Evolutionary conservation across 2,797 vertebrate species (phyloP).

Genomic region (Thamnophis elegans): DNA sequence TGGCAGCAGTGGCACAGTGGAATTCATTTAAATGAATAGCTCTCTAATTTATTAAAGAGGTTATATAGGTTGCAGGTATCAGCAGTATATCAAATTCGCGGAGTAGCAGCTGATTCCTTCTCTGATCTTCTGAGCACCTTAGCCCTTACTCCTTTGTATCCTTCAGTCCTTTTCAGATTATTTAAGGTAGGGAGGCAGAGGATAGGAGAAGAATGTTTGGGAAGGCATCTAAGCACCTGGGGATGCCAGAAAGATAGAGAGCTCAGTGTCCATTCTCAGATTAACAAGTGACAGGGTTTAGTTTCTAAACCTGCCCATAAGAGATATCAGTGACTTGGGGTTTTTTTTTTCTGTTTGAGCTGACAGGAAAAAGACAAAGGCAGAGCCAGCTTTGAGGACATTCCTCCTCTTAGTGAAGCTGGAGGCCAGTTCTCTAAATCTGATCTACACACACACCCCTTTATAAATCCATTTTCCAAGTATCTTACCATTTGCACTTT

Average conservation of each 20-base stretch:
- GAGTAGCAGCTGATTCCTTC: background rate
- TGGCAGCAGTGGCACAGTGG: conserved; percentile 56
- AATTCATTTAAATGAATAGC: conserved; percentile 67
- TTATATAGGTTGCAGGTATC: conserved; percentile 54
- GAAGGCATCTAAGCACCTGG: background rate
- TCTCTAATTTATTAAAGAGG: conserved; percentile 66
- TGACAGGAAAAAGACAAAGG: background rate
- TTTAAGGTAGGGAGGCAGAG: background rate
- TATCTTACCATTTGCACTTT: background rate
- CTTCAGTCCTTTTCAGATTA: conserved; percentile 14
- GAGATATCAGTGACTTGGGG: background rate
- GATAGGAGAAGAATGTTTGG: background rate
- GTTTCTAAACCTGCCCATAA: background rate
- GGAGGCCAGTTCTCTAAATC: background rate
- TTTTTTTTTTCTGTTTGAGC: background rate
- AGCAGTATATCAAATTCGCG: conserved; percentile 33
- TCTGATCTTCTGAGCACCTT: background rate
- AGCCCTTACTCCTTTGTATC: background rate
- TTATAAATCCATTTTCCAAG: background rate
- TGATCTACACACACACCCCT: background rate
- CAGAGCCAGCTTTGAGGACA: background rate
- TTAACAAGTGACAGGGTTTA: background rate
- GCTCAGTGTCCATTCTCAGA: background rate
- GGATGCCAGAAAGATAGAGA: background rate
- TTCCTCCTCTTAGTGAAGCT: background rate